These are phyloP conservation scores for Gallinago undulata DNA, from an alignment of 2,113 vertebrate genomes.

Conservation along the genomic window DNA sequence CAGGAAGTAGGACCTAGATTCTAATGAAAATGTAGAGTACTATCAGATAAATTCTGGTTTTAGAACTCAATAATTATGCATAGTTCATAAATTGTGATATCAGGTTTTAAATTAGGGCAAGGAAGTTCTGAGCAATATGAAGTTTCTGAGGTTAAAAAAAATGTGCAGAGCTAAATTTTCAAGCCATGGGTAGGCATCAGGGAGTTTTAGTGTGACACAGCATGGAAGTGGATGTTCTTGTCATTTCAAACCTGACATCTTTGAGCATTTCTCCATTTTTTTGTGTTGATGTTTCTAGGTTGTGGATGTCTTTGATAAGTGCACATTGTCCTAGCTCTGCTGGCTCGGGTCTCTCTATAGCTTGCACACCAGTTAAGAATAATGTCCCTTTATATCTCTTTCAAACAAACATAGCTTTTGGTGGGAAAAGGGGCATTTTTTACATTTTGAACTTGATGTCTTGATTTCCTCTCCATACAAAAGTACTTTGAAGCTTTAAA, in stretches of 20 bases:
- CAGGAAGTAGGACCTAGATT: background rate
- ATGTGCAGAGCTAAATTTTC: background rate
- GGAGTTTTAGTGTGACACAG: background rate
- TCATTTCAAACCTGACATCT: background rate
- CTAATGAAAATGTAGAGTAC: constrained; percentile 24
- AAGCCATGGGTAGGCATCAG: background rate
- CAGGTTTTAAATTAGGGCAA: constrained; percentile 11
- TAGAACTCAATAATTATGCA: constrained; percentile 47
- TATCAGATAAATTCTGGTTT: constrained; percentile 12
- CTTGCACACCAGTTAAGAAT: background rate
- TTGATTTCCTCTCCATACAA: background rate
- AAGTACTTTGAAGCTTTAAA: background rate
- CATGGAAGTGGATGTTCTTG: background rate
- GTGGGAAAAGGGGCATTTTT: background rate
- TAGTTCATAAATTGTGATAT: constrained; percentile 52
- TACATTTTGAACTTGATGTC: background rate
- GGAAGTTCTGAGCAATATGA: background rate
- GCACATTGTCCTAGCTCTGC: background rate
- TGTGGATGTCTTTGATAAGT: background rate
- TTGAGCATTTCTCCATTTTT: background rate
- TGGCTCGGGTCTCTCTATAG: background rate
- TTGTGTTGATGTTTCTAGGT: background rate
- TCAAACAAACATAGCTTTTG: background rate
- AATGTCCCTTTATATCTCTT: background rate
- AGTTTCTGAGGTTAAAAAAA: background rate